Evolutionary conservation across 2,797 vertebrate species (phyloP).

Genomic region (Brotula barbata): DNA sequence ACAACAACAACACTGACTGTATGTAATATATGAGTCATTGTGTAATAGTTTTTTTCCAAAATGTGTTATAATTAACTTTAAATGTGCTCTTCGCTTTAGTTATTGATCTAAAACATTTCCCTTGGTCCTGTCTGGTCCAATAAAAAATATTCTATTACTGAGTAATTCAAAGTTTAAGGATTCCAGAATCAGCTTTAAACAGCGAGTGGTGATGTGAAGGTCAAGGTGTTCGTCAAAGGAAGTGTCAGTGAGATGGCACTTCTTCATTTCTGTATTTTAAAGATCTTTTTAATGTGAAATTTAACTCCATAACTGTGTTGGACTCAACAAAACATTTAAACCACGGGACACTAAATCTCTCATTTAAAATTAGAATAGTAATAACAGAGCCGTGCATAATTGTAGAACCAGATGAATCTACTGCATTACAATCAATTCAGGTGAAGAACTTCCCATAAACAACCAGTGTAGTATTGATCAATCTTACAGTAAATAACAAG

Average conservation of each 20-base stretch:
- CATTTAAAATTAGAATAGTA: not conserved
- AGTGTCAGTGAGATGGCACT: not conserved
- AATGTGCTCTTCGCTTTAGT: conserved; percentile 19
- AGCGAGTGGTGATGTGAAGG: too few species aligned
- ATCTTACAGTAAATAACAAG: not conserved
- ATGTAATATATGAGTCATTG: conserved; percentile 37
- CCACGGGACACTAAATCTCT: not conserved
- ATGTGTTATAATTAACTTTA: conserved; percentile 30
- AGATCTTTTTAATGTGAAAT: not conserved
- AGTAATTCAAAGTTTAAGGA: not conserved
- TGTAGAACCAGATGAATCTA: not conserved
- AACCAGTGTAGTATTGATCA: not conserved
- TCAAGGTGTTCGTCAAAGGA: too few species aligned
- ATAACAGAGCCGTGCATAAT: not conserved
- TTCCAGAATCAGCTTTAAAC: not conserved
- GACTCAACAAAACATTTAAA: not conserved
- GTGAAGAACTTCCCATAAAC: not conserved
- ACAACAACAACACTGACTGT: conserved; percentile 41
- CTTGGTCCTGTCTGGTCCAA: not conserved
- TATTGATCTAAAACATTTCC: conserved; percentile 11
- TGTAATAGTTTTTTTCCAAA: conserved; percentile 38
- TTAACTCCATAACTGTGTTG: not conserved
- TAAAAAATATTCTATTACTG: too few species aligned
- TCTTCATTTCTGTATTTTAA: not conserved
- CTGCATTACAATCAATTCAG: not conserved